phyloP scores from a whole-genome alignment of 35 echinoderm and acorn worm species.

The Chiridota heheva region DNA sequence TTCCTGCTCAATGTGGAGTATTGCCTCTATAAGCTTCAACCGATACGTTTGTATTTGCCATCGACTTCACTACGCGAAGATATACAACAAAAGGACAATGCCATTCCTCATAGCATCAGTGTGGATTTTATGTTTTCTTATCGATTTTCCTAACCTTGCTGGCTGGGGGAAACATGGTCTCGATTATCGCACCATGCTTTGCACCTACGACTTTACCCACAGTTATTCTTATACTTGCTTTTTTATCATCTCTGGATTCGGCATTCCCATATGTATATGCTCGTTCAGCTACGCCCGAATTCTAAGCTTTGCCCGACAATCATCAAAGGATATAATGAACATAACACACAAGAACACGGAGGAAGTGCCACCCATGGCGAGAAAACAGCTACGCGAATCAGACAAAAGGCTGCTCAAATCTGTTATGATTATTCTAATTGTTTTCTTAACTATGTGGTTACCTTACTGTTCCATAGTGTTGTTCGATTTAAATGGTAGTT shows the following conservation, averaged over 20 bases:
- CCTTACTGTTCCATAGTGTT: conserved; percentile 74
- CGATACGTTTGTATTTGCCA: conserved; percentile 63
- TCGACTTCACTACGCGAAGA: conserved; percentile 20
- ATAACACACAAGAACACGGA: not conserved
- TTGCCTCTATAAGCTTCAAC: conserved; percentile 36
- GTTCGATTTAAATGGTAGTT: conserved; percentile 40
- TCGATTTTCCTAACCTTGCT: conserved; percentile 72
- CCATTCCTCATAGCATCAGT: not conserved
- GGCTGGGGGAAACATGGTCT: conserved; percentile 74
- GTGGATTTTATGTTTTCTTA: conserved; percentile 60
- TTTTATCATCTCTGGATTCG: conserved; percentile 51
- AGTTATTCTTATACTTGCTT: conserved; percentile 71
- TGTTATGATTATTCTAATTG: conserved; percentile 66
- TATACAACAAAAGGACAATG: conserved; percentile 52
- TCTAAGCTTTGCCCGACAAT: conserved; percentile 35
- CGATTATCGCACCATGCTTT: conserved; percentile 71
- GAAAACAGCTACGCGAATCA: conserved; percentile 14
- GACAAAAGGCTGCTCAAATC: conserved; percentile 63
- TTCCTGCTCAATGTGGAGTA: conserved; percentile 41
- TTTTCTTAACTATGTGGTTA: conserved; percentile 77
- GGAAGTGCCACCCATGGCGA: not conserved
- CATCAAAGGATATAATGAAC: not conserved
- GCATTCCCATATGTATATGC: conserved; percentile 27
- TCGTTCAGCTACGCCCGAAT: conserved; percentile 54
- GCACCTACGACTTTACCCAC: conserved; percentile 71